A percentile compares a stretch with the other conserved stretches of the same genome.
These are phyloP conservation scores for Loris lydekkerianus DNA, from an alignment of 2,797 vertebrate species.

Conservation along the genomic window DNA sequence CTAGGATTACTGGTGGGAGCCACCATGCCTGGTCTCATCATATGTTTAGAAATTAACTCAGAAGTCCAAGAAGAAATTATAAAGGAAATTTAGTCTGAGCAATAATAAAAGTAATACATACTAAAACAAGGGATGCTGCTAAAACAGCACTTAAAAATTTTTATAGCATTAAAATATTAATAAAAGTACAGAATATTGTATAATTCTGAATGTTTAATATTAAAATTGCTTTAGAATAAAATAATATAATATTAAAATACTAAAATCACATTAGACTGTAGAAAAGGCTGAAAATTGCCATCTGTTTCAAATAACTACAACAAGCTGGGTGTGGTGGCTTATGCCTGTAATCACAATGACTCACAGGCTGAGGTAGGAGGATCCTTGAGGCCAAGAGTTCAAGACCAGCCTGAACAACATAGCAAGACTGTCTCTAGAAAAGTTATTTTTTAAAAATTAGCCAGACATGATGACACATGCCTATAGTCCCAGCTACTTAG, in stretches of 20 bases:
- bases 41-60: constrained; percentile 23
- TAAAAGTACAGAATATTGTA: neutral
- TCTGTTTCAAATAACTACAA: constrained; percentile 33
- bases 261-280: neutral
- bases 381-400: neutral
- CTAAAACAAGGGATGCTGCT: neutral
- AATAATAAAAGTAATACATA: constrained; percentile 30
- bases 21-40: too few species aligned
- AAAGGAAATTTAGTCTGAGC: constrained; percentile 33
- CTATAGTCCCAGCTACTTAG: neutral
- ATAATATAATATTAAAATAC: neutral
- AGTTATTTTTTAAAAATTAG: too few species aligned
- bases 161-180: constrained; percentile 1
- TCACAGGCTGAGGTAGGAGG: neutral
- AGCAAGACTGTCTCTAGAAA: neutral
- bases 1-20: too few species aligned
- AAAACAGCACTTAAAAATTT: neutral
- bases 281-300: neutral
- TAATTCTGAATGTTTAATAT: neutral
- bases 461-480: neutral
- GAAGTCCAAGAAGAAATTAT: constrained; percentile 24
- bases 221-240: neutral
- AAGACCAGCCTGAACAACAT: neutral
- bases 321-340: neutral
- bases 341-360: neutral